These are phyloP conservation scores for Macrotrachela quadricornifera DNA, from an alignment of 1,140 invertebrate genomes.

Conservation along the genomic window DNA sequence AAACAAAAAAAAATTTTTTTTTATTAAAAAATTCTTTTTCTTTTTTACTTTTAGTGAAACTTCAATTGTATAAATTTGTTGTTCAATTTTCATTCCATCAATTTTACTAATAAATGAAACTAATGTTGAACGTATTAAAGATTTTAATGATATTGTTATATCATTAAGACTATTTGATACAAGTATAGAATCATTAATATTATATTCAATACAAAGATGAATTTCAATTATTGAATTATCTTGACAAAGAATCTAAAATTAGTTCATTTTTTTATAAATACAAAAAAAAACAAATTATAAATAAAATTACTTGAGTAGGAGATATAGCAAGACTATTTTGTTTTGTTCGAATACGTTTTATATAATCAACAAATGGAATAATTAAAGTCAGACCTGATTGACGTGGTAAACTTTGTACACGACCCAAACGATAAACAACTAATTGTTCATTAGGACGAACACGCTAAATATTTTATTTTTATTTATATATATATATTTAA, in stretches of 20 bases:
- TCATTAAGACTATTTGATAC: constrained; percentile 3
- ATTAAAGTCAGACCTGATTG: not conserved
- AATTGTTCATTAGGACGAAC: not conserved
- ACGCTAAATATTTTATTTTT: too few species aligned
- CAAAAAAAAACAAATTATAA: not conserved
- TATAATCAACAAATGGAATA: constrained; percentile 4
- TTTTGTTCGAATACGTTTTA: not conserved
- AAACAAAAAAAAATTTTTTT: not conserved
- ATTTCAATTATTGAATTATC: constrained; percentile 2
- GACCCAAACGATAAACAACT: constrained; percentile 7
- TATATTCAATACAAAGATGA: not conserved
- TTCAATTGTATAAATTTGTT: not conserved
- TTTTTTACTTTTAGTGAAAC: not conserved
- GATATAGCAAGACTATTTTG: constrained; percentile 4
- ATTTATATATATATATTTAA: too few species aligned
- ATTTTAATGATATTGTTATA: not conserved
- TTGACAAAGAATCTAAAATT: not conserved
- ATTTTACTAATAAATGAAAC: not conserved
- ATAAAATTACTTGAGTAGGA: not conserved
- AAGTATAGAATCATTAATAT: not conserved
- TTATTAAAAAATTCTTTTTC: not conserved
- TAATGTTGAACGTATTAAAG: not conserved
- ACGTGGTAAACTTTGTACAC: not conserved
- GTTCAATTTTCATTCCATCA: constrained; percentile 1
- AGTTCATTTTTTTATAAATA: not conserved